These are phyloP conservation scores for Probosciger aterrimus DNA, from an alignment of 2,113 vertebrate genomes.

Conservation along the genomic window DNA sequence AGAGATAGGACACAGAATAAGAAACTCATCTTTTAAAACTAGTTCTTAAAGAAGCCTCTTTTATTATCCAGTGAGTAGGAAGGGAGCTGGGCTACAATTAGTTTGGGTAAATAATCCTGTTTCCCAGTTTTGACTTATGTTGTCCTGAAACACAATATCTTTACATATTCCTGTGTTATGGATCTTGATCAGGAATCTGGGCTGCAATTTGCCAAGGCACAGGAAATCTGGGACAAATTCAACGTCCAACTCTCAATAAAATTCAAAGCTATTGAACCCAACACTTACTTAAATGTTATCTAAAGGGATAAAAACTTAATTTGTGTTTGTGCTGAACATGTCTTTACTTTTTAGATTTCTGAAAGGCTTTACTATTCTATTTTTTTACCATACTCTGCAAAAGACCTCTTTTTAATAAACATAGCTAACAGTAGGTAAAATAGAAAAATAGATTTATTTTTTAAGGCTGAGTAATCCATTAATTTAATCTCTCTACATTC, in stretches of 20 bases:
- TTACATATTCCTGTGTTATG: background rate
- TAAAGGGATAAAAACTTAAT: background rate
- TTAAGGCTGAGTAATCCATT: background rate
- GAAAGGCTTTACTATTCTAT: background rate
- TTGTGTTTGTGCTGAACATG: background rate
- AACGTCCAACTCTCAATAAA: background rate
- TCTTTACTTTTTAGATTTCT: background rate
- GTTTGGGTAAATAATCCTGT: background rate
- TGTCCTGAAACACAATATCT: background rate
- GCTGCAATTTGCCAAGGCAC: background rate
- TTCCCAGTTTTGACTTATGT: background rate
- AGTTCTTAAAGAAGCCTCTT: background rate
- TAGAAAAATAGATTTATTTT: background rate
- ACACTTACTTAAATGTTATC: background rate
- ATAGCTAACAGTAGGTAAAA: background rate
- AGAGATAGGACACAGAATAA: background rate
- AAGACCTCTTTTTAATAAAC: background rate
- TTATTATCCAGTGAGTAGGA: background rate
- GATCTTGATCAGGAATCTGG: background rate
- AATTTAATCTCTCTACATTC: background rate
- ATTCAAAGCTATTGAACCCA: background rate
- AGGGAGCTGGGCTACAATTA: background rate
- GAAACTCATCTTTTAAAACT: background rate
- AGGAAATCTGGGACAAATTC: background rate
- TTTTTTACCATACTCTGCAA: background rate